Base-by-base conservation (phyloP, 2,797 vertebrate species). In the Helarctos malayanus region DNA sequence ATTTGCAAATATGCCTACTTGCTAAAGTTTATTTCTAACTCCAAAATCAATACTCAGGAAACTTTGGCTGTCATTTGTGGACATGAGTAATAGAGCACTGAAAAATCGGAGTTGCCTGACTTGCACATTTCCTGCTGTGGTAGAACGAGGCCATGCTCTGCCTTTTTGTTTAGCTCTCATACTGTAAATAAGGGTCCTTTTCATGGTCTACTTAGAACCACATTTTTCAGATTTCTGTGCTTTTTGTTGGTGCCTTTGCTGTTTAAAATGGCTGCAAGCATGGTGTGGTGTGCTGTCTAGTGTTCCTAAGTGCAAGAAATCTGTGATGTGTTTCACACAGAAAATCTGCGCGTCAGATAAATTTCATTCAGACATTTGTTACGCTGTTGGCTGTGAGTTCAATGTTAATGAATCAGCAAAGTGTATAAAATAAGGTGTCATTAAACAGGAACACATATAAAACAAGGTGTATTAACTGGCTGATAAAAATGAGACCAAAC, bases 1-100 rank as follows among this genome's bases (percentile, higher is more conserved):
- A 93, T 25, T 85, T 91, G 32, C 38, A 21, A 93, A 63, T 95
- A 18, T 91, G 81, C 57, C 57, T 54, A 76, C 47, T 65, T 76
- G 25, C 54, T 94, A 83, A 73, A 63, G 49, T 92, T 35, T 59
- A 91, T 86, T 89, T 97, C 94, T 69, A 91, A 65, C 12, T 71
- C 59, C 29, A 47, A 35, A 93, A 86, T 89, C 65, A 76, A 76
- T 15, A 76, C 11, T 68, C 14, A 12, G 2, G 47, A 16, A 90
- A 38, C 73, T 79, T 35, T 78, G 35, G 47, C 4, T 41, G 29
- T 56, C 32, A 79, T 32, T 57, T 69, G 38, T 19, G 49, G 92
- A 63, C 56, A 69, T 23, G 9, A 1, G 13, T 45, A 87, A 9
- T 29, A 84, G 3, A 47, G 32, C 29, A 27, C 69, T 61, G 25